Evolutionary conservation across 2,888 invertebrate genomes (phyloP).

Genomic region (Drosophila prostipennis): DNA sequence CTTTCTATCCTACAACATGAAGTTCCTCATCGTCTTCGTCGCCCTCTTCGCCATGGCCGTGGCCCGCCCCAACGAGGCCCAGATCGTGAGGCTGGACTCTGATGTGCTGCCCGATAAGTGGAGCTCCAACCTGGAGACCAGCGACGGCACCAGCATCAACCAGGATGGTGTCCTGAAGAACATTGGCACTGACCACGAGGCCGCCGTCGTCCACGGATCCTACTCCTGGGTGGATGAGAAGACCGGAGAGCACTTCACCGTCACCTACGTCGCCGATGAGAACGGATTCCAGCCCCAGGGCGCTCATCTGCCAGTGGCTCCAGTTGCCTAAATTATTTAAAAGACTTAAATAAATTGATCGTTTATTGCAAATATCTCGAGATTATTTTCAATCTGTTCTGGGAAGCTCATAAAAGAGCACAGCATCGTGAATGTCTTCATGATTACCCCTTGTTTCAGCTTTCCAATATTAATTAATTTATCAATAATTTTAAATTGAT

Average conservation of each 20-base stretch:
- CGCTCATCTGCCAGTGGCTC: slow-evolving; percentile 84
- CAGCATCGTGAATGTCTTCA: too few relatives aligned
- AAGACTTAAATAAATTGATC: slow-evolving; percentile 21
- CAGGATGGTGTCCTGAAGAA: slow-evolving; percentile 85
- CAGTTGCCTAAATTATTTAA: slow-evolving; percentile 44
- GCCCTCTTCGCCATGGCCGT: slow-evolving; percentile 69
- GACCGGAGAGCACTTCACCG: slow-evolving; percentile 85
- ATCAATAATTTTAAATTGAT: too few relatives aligned
- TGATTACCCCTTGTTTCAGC: too few relatives aligned
- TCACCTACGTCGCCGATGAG: slow-evolving; percentile 74
- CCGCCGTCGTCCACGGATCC: slow-evolving; percentile 85
- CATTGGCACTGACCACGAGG: slow-evolving; percentile 85
- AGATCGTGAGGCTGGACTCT: slow-evolving; percentile 20
- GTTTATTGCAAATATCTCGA: neutral
- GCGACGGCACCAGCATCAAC: slow-evolving; percentile 82
- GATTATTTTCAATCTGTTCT: too few relatives aligned
- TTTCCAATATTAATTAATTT: too few relatives aligned
- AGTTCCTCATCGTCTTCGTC: slow-evolving; percentile 74
- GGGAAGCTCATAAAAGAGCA: too few relatives aligned
- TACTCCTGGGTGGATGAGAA: slow-evolving; percentile 85
- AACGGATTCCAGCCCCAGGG: slow-evolving; percentile 85
- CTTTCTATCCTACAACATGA: slow-evolving; percentile 59
- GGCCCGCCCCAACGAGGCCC: slow-evolving; percentile 57
- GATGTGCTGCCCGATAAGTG: slow-evolving; percentile 83
- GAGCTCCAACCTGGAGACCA: slow-evolving; percentile 85